A percentile compares a stretch with the other conserved stretches of the same genome.
These are phyloP conservation scores for Morbakka virulenta DNA, from an alignment of 30 jellyfish, hydroid and myxozoan species.

Conservation along the genomic window DNA sequence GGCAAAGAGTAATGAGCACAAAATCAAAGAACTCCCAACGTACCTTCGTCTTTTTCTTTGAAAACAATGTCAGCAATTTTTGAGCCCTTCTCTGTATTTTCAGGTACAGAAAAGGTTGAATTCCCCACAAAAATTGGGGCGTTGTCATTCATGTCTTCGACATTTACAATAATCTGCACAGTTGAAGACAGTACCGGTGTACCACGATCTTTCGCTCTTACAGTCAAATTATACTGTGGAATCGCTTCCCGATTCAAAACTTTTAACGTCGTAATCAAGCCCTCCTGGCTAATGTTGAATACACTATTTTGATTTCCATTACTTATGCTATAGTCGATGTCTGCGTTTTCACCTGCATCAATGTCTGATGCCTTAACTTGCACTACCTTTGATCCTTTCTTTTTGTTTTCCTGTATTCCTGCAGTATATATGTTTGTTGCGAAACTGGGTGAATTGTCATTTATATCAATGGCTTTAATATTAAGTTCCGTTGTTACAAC, in stretches of 20 bases:
- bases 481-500: constrained; percentile 15
- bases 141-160: constrained; percentile 59
- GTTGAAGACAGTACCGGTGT: constrained; percentile 1
- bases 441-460: constrained; percentile 80
- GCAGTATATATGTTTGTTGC: constrained; percentile 33
- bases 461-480: constrained; percentile 66
- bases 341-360: constrained; percentile 56
- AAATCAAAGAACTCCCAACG: background rate
- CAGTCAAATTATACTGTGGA: constrained; percentile 24
- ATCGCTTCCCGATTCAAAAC: constrained; percentile 36
- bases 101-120: constrained; percentile 26
- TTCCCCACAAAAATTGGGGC: constrained; percentile 42
- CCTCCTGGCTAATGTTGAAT: constrained; percentile 41
- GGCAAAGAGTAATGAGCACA: background rate
- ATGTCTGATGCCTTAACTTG: constrained; percentile 57
- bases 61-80: constrained; percentile 26
- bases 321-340: constrained; percentile 22
- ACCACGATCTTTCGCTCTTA: constrained; percentile 47
- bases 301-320: constrained; percentile 27
- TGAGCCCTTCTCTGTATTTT: constrained; percentile 32
- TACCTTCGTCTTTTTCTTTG: constrained; percentile 49
- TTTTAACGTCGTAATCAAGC: constrained; percentile 31
- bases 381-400: constrained; percentile 17
- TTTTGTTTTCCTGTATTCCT: constrained; percentile 44
- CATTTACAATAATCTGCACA: constrained; percentile 24